Conservation (phyloP, 2,888 invertebrate genomes). For the Epistrophe eligans region DNA sequence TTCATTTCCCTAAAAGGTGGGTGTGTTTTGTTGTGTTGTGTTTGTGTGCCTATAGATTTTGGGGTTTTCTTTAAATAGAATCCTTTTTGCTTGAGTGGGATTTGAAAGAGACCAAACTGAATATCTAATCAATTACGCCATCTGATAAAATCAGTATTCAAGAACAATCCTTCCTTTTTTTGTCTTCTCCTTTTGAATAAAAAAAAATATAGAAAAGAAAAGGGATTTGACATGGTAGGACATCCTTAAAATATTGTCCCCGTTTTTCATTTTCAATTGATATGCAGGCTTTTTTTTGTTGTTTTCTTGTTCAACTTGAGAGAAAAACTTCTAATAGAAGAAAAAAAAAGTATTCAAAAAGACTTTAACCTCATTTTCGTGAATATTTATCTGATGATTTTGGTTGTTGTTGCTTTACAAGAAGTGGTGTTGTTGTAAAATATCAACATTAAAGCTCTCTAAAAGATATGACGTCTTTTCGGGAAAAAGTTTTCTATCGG, state of each 20-base stretch:
- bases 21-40: slow-evolving; percentile 3
- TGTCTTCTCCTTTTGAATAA: neutral
- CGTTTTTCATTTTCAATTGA: slow-evolving; percentile 28
- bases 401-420: slow-evolving; percentile 11
- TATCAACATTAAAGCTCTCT: slow-evolving; percentile 2
- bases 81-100: slow-evolving; percentile 41
- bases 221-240: slow-evolving; percentile 18
- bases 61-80: slow-evolving; percentile 33
- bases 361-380: slow-evolving; percentile 34
- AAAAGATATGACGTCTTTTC: slow-evolving; percentile 56
- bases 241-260: slow-evolving; percentile 30
- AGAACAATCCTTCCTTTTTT: slow-evolving; percentile 23
- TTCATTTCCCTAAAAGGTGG: slow-evolving; percentile 28
- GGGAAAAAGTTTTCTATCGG: slow-evolving; percentile 1
- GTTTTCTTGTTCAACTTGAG: neutral
- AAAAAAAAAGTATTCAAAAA: neutral
- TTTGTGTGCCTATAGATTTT: slow-evolving; percentile 1
- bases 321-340: slow-evolving; percentile 1
- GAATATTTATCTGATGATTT: slow-evolving; percentile 40
- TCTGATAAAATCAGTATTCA: slow-evolving; percentile 72
- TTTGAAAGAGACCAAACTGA: slow-evolving; percentile 42
- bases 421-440: slow-evolving; percentile 32
- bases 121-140: slow-evolving; percentile 73
- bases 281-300: slow-evolving; percentile 9
- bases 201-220: neutral